Conservation (phyloP, 2,888 invertebrate species). For the Caenorhabditis afra region DNA sequence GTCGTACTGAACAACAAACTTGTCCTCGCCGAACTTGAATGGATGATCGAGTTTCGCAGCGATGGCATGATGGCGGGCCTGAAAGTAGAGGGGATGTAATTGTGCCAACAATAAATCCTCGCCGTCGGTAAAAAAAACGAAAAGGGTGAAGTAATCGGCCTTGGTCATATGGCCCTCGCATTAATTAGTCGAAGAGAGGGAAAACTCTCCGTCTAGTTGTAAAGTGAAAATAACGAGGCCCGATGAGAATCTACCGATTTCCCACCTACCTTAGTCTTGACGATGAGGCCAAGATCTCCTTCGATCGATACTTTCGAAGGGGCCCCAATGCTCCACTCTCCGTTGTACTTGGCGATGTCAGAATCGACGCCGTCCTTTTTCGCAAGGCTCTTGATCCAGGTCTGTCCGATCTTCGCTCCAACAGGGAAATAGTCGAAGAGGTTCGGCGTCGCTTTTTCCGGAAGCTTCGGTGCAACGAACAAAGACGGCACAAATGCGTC, state of each 20-base stretch:
- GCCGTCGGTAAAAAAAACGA: neutral
- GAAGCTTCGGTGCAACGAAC: conserved; percentile 47
- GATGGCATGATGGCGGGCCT: conserved; percentile 91
- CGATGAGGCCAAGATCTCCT: conserved; percentile 90
- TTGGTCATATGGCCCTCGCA: conserved; percentile 30
- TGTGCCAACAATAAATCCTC: conserved; percentile 43
- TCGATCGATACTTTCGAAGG: conserved; percentile 88
- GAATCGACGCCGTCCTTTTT: conserved; percentile 91
- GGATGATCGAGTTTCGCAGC: conserved; percentile 87
- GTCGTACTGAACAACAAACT: conserved; percentile 89
- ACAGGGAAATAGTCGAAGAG: conserved; percentile 68
- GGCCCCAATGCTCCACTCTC: conserved; percentile 86
- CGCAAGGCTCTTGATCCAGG: conserved; percentile 91
- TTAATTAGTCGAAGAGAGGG: neutral
- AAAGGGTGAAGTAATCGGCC: conserved; percentile 41
- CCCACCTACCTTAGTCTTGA: conserved; percentile 87
- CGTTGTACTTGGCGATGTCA: conserved; percentile 95
- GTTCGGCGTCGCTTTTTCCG: conserved; percentile 23
- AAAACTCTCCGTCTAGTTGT: neutral
- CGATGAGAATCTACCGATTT: neutral
- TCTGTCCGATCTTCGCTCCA: conserved; percentile 84
- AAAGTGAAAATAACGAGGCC: conserved; percentile 21
- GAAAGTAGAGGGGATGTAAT: conserved; percentile 22
- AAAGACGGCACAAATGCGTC: conserved; percentile 39
- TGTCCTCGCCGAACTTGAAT: conserved; percentile 88